Evolutionary conservation across 2,113 vertebrate species (phyloP), one percentile per base, ranked within the genome.

Genomic region (Petaurus breviceps): DNA sequence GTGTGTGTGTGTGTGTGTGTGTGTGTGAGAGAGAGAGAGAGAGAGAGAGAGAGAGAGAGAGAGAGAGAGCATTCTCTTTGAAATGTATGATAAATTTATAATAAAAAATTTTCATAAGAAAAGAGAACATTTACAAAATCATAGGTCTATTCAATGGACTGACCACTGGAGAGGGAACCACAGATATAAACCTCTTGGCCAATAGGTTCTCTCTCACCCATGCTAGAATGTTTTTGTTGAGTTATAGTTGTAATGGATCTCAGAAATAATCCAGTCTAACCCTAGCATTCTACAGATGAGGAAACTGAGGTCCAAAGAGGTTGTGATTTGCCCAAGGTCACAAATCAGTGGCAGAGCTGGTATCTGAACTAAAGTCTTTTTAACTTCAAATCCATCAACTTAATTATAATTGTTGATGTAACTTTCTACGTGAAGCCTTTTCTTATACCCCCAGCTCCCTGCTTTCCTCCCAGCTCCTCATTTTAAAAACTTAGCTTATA

Each of bases 21-120:
- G 55, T 57, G 55, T 28, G 25, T n/a, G n/a, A n/a, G n/a, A n/a
- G n/a, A n/a, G n/a, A n/a, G n/a, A n/a, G n/a, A n/a, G n/a, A n/a
- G 47, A 49, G 47, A 49, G 47, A 4, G 47, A 49, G 47, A 4
- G 47, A 49, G 47, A 49, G 47, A 49, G 47, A 49, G 47, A 49
- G 47, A 49, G 47, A 68, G 31, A 7, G 50, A 46, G 37, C 46
- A 24, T 19, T 95, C 50, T 16, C 51, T 94, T 49, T 52, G 51
- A 55, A 46, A 10, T 49, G 51, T 89, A 9, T 47, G 37, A 23
- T 90, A 22, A 22, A n/a, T 46, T 92, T 95, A 90, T 95, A 43
- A n/a, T 53, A 50, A 12, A 24, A 28, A 24, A 91, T 90, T 90
- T 90, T 97, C 96, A 52, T 92, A 90, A 96, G 90, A 94, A 43